Evolutionary conservation across 2,113 vertebrate species (phyloP), one percentile per base, ranked within the genome.

Genomic region (Ondatra zibethicus): DNA sequence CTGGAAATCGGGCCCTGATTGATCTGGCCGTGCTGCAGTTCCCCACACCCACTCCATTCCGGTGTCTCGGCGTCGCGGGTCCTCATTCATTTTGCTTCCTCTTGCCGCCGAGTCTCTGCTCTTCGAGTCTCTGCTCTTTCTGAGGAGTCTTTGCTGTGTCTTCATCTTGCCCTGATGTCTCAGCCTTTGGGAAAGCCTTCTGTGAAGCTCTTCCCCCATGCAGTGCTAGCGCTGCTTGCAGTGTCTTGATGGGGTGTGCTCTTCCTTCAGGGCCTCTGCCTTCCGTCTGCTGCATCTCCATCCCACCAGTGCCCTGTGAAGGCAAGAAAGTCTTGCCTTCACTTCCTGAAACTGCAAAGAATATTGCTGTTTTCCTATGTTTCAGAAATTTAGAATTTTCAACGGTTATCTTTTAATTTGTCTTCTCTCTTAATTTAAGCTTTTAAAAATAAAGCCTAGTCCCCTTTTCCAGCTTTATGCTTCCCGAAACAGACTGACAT

Each of bases 401-500:
- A 92, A 78, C 19, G 27, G 16, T 92, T 96, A 87, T 9, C 63
- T 94, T 96, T 88, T 90, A 75, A 93, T 93, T 94, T 68, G 0
- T 76, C 39, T 89, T 92, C 50, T 19, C 8, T 29, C 70, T 96
- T 96, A 92, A 70, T 84, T 72, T 66, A 90, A 75, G 63, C 52
- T 36, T 90, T 95, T 52, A 72, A 91, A 96, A 95, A 78, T 61
- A 91, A 85, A 84, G 8, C 19, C 19, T 36, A 72, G 92, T 19
- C n/a, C n/a, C 70, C 5, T 82, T 96, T 82, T 97, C 93, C 55
- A 89, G 89, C 52, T 96, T 93, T 94, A 58, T 95, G 81, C 84
- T 96, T 96, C 96, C 95, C n/a, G 33, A 91, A 85, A 73, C 73
- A 96, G 94, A 80, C 65, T 95, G 81, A 95, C 86, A 84, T 97